Conservation (phyloP, 2,113 vertebrate species). For the Oryzias melastigma region DNA sequence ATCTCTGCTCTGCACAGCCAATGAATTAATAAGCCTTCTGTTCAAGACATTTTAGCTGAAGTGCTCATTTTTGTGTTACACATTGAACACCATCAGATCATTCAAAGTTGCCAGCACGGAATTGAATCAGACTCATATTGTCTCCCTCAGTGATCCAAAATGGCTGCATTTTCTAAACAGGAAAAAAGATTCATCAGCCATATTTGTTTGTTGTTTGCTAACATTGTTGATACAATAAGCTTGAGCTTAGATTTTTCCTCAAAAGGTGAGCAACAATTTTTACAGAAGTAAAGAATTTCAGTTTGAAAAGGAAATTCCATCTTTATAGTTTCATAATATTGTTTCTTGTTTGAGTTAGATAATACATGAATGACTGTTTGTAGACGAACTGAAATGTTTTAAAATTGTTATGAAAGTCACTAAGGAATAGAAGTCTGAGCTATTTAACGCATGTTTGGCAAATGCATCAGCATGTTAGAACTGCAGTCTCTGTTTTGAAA, state of each 20-base stretch:
- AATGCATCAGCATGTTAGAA: not conserved
- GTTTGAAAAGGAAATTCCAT: no score
- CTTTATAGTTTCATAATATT: no score
- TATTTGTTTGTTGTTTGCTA: slow-evolving; percentile 11
- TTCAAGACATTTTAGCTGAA: slow-evolving; percentile 16
- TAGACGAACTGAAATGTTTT: not conserved
- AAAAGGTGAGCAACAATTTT: not conserved
- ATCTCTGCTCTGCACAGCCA: slow-evolving; percentile 9
- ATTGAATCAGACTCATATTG: not conserved
- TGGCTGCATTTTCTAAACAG: not conserved
- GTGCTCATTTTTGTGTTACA: slow-evolving; percentile 15
- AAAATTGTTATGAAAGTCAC: not conserved
- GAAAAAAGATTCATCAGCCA: not conserved
- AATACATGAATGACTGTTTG: no score
- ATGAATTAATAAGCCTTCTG: slow-evolving; percentile 33
- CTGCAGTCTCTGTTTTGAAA: not conserved
- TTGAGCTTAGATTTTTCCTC: no score
- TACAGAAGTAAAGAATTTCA: no score
- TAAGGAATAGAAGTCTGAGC: not conserved
- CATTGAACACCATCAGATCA: not conserved
- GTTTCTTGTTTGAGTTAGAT: no score
- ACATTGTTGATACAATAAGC: not conserved
- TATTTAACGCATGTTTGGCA: not conserved
- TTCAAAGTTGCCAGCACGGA: not conserved
- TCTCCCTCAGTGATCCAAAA: not conserved